Evolutionary conservation across 2,113 vertebrate genomes (phyloP), one percentile per base, ranked within the genome.

Genomic region (Prochilodus magdalenae): DNA sequence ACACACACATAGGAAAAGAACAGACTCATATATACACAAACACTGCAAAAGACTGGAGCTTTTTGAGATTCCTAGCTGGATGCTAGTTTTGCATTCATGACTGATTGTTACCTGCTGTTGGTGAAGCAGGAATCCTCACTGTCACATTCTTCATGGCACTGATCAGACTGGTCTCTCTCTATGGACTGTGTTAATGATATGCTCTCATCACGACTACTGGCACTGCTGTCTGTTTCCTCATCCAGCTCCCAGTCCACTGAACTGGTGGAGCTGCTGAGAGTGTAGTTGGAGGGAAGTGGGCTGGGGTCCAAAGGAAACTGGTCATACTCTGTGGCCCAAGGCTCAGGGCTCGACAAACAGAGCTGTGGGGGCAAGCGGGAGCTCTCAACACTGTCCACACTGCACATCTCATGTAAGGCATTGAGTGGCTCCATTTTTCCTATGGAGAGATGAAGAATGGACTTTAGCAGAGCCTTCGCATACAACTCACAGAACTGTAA

Each of bases 241-340:
- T 59, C 73, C 57, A 60, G 22, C 26, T 75, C 51, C 73, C 73
- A 75, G 18, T 59, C 20, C 7, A 59, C 29, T 59, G 73, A 59
- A 13, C 55, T 5, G 30, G 22, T 36, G 57, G 53, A 24, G 53
- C 53, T 60, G 53, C 22, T 40, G 30, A 75, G 30, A 16, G 53
- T n/a, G 51, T n/a, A 75, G 26, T 60, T 14, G 22, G 73, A 59
- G 29, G 30, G 22, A 36, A 53, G 57, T 8, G 11, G 22, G 57
- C n/a, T 60, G 24, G 10, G 13, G 57, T 60, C 57, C 8, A 15
- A 60, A 60, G 24, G 57, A 11, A 60, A 60, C 5, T n/a, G 57
- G 73, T 60, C 73, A 36, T 2, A 20, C 30, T 57, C 73, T 30
- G 51, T 18, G 12, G 26, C 51, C 72, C 72, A 57, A n/a, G 27